These are phyloP conservation scores for Andricus curvator DNA, from an alignment of 2,888 invertebrate genomes.

Conservation along the genomic window DNA sequence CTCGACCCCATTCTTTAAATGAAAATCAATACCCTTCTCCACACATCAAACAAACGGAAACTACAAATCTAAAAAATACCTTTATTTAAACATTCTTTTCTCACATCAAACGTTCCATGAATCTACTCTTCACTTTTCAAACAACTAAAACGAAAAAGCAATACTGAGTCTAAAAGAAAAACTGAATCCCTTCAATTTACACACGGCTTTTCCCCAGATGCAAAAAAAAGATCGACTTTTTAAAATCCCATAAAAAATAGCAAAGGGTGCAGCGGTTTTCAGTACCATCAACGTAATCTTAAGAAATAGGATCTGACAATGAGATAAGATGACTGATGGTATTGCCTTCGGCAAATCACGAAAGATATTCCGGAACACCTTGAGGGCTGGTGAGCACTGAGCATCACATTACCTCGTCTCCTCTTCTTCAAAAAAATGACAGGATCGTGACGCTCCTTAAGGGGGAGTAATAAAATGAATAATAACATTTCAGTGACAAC, in stretches of 20 bases:
- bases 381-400: slow-evolving; percentile 30
- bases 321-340: neutral
- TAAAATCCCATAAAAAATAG: neutral
- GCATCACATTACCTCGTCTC: slow-evolving; percentile 12
- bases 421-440: slow-evolving; percentile 18
- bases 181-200: no score
- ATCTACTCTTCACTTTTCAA: no score
- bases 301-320: neutral
- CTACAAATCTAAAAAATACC: no score
- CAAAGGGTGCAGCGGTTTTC: neutral
- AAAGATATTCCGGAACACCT: slow-evolving; percentile 26
- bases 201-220: neutral
- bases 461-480: slow-evolving; percentile 27
- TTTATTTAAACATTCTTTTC: no score
- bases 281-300: neutral
- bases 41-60: no score
- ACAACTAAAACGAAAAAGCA: no score
- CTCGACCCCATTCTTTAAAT: no score
- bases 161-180: no score
- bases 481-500: slow-evolving; percentile 35
- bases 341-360: slow-evolving; percentile 24
- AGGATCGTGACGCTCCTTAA: slow-evolving; percentile 24
- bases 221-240: neutral
- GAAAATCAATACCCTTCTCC: no score
- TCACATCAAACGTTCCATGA: no score